Evolutionary conservation across 2,888 invertebrate genomes (phyloP).

Genomic region (Eupithecia insigniata): DNA sequence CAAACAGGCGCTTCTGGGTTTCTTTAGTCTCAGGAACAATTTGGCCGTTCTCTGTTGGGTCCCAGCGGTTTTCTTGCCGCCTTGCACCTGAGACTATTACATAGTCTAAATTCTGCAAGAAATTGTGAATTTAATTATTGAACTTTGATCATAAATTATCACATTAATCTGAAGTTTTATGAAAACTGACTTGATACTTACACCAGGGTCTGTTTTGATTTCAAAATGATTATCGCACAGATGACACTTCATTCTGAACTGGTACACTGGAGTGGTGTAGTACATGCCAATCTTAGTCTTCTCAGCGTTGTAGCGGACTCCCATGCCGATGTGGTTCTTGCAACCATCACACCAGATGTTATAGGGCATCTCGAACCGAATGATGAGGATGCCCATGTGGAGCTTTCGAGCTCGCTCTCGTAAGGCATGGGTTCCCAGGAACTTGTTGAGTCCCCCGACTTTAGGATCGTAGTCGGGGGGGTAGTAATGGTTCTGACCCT

Average conservation of each 20-base stretch:
- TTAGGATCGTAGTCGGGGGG: constrained; percentile 99
- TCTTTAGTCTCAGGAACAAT: constrained; percentile 96
- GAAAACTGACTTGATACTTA: constrained; percentile 71
- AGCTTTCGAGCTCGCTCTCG: constrained; percentile 98
- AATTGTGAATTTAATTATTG: neutral
- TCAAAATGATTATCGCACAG: constrained; percentile 98
- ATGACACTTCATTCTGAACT: constrained; percentile 99
- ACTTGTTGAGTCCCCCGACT: constrained; percentile 97
- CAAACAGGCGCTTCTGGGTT: constrained; percentile 93
- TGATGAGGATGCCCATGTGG: constrained; percentile 96
- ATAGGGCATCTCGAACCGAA: constrained; percentile 99
- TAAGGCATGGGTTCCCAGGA: constrained; percentile 96
- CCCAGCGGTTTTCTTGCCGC: constrained; percentile 99
- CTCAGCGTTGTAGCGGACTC: constrained; percentile 98
- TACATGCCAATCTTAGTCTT: constrained; percentile 98
- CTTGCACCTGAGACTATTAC: constrained; percentile 97
- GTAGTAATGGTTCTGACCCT: constrained; percentile 98
- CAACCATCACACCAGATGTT: constrained; percentile 99
- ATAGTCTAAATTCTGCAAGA: constrained; percentile 95
- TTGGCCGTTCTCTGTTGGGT: constrained; percentile 97
- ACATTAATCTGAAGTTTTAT: neutral
- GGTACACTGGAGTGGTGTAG: constrained; percentile 98
- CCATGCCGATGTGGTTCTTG: constrained; percentile 99
- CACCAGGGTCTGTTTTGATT: constrained; percentile 98
- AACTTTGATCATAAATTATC: neutral